Evolutionary conservation across 2,888 invertebrate species (phyloP).

Genomic region (Ephialtes manifestator): DNA sequence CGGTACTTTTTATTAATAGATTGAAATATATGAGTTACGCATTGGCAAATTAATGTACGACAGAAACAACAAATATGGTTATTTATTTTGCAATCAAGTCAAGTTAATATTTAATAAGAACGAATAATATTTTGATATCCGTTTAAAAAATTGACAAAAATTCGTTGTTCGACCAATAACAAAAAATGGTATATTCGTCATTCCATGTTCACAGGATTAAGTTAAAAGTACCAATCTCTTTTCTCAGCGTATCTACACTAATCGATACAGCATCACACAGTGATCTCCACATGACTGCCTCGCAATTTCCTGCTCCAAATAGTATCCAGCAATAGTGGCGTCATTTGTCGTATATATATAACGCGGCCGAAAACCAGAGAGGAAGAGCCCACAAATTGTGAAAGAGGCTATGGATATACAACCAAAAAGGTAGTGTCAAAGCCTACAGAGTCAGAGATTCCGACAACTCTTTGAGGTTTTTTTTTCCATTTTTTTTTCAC

Average conservation of each 20-base stretch:
- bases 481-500: not conserved
- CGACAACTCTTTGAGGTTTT: not conserved
- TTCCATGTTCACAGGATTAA: too few relatives aligned
- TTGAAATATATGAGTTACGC: too few relatives aligned
- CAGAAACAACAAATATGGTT: too few relatives aligned
- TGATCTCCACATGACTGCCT: not conserved
- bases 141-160: too few relatives aligned
- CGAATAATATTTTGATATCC: too few relatives aligned
- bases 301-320: constrained; percentile 9
- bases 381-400: not conserved
- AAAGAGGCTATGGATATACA: not conserved
- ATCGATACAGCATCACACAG: not conserved
- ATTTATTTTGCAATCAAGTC: too few relatives aligned
- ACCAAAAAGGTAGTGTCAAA: not conserved
- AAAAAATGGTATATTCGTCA: too few relatives aligned
- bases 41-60: too few relatives aligned
- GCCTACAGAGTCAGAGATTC: not conserved
- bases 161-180: too few relatives aligned
- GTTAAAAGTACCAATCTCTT: not conserved
- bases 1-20: too few relatives aligned
- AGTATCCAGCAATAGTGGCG: not conserved
- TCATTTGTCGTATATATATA: not conserved
- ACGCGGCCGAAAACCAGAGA: not conserved
- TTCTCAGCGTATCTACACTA: not conserved
- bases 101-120: too few relatives aligned